phyloP scores from a whole-genome alignment of 1,140 invertebrate species.

The Temnothorax longispinosus region DNA sequence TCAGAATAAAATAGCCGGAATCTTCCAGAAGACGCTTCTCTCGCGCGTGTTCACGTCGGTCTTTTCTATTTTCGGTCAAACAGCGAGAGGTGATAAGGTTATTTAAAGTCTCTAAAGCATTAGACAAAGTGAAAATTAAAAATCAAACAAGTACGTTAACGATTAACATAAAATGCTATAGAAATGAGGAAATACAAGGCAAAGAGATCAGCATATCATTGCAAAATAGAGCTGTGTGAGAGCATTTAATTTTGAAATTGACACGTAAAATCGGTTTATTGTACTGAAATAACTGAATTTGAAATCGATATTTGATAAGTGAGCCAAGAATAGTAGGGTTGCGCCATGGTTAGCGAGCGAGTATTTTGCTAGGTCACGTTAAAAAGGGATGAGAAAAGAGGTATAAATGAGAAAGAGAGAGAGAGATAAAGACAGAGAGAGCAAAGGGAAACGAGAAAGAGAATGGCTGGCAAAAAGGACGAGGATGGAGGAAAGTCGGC shows the following conservation, averaged over 20 bases:
- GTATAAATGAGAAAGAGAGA: neutral
- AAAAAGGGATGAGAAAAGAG: neutral
- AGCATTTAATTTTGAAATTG: neutral
- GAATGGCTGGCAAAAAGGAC: constrained; percentile 37
- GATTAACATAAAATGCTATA: neutral
- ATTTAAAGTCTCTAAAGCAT: neutral
- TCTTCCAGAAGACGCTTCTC: constrained; percentile 50
- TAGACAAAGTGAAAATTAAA: neutral
- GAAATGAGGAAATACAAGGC: neutral
- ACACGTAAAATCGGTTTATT: neutral
- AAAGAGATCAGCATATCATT: neutral
- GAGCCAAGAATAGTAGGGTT: neutral
- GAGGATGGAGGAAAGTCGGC: constrained; percentile 25
- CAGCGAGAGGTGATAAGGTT: neutral
- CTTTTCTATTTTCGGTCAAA: neutral
- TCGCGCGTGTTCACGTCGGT: neutral
- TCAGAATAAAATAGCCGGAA: constrained; percentile 50
- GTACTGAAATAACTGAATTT: neutral
- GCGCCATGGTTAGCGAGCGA: neutral
- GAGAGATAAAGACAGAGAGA: neutral
- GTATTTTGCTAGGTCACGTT: constrained; percentile 43
- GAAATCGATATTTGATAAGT: constrained; percentile 1
- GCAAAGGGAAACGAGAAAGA: constrained; percentile 19
- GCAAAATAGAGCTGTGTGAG: neutral
- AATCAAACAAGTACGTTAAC: neutral